These are phyloP conservation scores for Zingel zingel DNA, from an alignment of 2,113 vertebrate genomes.

Conservation along the genomic window DNA sequence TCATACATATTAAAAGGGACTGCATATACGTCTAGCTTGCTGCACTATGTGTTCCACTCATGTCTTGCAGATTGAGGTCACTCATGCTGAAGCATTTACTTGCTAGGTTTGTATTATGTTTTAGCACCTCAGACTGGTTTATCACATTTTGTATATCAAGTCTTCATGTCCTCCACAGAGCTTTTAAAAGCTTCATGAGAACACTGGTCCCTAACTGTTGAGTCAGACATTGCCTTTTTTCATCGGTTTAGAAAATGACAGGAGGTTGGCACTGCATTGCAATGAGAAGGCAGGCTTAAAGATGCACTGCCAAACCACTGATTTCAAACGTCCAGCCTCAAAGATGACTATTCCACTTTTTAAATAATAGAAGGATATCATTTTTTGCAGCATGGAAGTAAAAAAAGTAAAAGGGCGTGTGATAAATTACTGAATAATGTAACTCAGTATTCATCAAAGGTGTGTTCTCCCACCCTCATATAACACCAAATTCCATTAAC, in stretches of 20 bases:
- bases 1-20: constrained; percentile 67
- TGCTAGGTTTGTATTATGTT: constrained; percentile 31
- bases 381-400: constrained; percentile 14
- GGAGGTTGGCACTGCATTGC: background rate
- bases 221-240: background rate
- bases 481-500: constrained; percentile 71
- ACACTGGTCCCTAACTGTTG: background rate
- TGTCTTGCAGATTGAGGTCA: constrained; percentile 72
- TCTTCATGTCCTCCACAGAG: constrained; percentile 2
- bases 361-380: constrained; percentile 31
- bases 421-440: constrained; percentile 57
- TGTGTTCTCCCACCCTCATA: constrained; percentile 62
- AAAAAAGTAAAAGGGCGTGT: constrained; percentile 23
- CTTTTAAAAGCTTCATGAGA: constrained; percentile 4
- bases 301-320: background rate
- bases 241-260: background rate
- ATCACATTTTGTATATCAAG: constrained; percentile 2
- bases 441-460: constrained; percentile 59
- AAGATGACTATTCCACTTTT: constrained; percentile 31
- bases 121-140: constrained; percentile 29
- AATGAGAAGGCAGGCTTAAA: background rate
- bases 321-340: constrained; percentile 14
- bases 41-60: constrained; percentile 43
- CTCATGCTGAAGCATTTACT: constrained; percentile 51
- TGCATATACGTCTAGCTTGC: constrained; percentile 37